These are phyloP conservation scores for Syngnathus acus DNA, from an alignment of 2,797 vertebrate genomes.

Conservation along the genomic window DNA sequence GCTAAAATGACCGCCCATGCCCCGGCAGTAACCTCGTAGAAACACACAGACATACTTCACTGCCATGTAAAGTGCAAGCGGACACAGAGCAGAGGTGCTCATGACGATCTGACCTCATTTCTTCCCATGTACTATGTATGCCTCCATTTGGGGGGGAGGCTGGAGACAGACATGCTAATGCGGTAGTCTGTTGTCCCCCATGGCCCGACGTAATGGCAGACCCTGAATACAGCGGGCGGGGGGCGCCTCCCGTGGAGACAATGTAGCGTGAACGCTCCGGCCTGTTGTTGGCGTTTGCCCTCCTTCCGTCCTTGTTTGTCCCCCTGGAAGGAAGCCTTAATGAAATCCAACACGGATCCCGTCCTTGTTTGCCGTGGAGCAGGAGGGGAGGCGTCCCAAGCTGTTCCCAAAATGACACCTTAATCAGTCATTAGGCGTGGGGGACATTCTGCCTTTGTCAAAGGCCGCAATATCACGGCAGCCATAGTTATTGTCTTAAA, in stretches of 20 bases:
- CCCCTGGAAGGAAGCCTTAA: slow-evolving; percentile 42
- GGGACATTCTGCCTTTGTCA: not conserved
- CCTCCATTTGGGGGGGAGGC: slow-evolving; percentile 27
- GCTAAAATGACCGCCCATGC: slow-evolving; percentile 38
- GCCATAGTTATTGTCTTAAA: too few species aligned
- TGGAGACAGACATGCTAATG: slow-evolving; percentile 55
- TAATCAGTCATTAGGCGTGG: slow-evolving; percentile 24
- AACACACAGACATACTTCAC: slow-evolving; percentile 1
- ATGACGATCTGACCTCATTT: slow-evolving; percentile 55
- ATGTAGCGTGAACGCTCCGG: slow-evolving; percentile 22
- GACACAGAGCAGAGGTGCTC: slow-evolving; percentile 26
- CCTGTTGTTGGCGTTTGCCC: slow-evolving; percentile 32
- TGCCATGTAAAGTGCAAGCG: not conserved
- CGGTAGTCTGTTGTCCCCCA: slow-evolving; percentile 35
- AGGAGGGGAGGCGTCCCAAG: slow-evolving; percentile 24
- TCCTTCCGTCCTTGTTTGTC: slow-evolving; percentile 37
- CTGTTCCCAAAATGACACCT: slow-evolving; percentile 24
- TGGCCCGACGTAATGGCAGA: slow-evolving; percentile 14
- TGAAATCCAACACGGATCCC: slow-evolving; percentile 39
- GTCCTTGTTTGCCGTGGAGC: slow-evolving; percentile 34
- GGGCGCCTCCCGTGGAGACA: slow-evolving; percentile 10
- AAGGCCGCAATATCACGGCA: too few species aligned
- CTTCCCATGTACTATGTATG: slow-evolving; percentile 22
- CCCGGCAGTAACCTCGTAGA: slow-evolving; percentile 35
- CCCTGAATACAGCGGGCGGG: not conserved